Conservation (phyloP, 92 coral and sea anemone species). For the Paragorgia papillata region DNA sequence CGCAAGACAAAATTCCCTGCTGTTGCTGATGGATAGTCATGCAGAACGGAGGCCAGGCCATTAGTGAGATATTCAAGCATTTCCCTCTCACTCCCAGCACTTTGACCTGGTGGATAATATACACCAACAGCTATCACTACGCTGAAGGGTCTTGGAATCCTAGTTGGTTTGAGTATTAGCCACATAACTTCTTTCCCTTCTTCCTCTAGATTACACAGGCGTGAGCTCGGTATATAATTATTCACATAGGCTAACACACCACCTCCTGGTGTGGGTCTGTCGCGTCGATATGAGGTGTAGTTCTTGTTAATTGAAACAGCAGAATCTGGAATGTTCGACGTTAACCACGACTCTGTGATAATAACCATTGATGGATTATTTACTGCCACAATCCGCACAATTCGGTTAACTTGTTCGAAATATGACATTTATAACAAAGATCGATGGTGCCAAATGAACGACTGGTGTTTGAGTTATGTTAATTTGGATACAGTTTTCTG, state of each 20-base stretch:
- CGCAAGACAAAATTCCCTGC: too few relatives aligned
- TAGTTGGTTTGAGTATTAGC: conserved; percentile 38
- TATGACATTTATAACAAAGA: conserved; percentile 27
- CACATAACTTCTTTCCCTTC: conserved; percentile 40
- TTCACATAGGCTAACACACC: conserved; percentile 27
- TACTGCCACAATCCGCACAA: conserved; percentile 6
- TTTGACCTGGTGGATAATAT: too few relatives aligned
- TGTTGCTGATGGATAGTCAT: conserved; percentile 22
- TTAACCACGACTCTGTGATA: conserved; percentile 40
- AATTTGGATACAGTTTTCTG: not conserved
- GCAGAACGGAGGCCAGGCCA: conserved; percentile 11
- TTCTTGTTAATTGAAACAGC: conserved; percentile 15
- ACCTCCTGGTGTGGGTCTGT: conserved; percentile 23
- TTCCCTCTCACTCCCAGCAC: conserved; percentile 12
- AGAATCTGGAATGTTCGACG: conserved; percentile 12
- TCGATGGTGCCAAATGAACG: not conserved
- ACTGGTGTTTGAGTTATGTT: not conserved
- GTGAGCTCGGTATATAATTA: not conserved
- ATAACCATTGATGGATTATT: conserved; percentile 22
- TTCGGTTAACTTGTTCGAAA: conserved; percentile 23
- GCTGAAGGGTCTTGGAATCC: conserved; percentile 40
- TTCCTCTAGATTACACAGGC: conserved; percentile 2
- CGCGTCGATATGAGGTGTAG: conserved; percentile 12
- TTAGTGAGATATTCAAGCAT: conserved; percentile 27
- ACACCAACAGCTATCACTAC: too few relatives aligned